These are phyloP conservation scores for Paramormyrops hopkinsi DNA, from an alignment of 2,797 vertebrate genomes.

Conservation along the genomic window DNA sequence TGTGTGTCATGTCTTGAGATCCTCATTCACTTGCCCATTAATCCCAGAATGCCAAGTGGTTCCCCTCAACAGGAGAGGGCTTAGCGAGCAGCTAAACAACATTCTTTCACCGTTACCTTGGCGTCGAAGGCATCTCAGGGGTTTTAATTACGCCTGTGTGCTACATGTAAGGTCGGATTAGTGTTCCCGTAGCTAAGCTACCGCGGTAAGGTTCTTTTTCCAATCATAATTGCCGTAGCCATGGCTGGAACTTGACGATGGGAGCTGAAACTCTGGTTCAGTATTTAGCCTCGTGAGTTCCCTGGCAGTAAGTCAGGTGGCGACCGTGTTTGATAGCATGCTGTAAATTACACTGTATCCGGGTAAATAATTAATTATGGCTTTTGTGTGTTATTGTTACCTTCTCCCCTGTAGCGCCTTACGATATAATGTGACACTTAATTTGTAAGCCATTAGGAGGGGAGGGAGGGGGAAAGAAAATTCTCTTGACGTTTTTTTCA, in stretches of 20 bases:
- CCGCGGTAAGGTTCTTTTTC: background rate
- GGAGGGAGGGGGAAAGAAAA: background rate
- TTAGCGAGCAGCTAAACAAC: background rate
- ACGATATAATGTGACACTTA: slow-evolving; percentile 35
- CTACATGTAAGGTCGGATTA: background rate
- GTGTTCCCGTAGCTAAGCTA: slow-evolving; percentile 3
- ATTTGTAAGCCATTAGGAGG: slow-evolving; percentile 19
- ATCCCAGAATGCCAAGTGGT: background rate
- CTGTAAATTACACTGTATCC: slow-evolving; percentile 31
- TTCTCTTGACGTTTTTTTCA: background rate
- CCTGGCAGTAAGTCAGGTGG: background rate
- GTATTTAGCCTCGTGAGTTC: background rate
- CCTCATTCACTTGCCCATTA: background rate
- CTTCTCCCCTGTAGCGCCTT: slow-evolving; percentile 36
- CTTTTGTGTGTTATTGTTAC: slow-evolving; percentile 45
- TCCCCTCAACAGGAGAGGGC: background rate
- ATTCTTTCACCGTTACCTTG: background rate
- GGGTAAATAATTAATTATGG: slow-evolving; percentile 32
- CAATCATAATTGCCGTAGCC: background rate
- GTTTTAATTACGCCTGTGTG: background rate
- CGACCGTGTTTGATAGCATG: slow-evolving; percentile 23
- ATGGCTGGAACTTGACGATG: background rate
- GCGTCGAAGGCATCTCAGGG: background rate
- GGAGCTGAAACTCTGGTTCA: background rate
- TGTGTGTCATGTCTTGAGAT: background rate